A percentile compares a stretch with the other conserved stretches of the same genome.
Conservation (phyloP, 92 coral and sea anemone genomes). For the Virgularia gustaviana region DNA sequence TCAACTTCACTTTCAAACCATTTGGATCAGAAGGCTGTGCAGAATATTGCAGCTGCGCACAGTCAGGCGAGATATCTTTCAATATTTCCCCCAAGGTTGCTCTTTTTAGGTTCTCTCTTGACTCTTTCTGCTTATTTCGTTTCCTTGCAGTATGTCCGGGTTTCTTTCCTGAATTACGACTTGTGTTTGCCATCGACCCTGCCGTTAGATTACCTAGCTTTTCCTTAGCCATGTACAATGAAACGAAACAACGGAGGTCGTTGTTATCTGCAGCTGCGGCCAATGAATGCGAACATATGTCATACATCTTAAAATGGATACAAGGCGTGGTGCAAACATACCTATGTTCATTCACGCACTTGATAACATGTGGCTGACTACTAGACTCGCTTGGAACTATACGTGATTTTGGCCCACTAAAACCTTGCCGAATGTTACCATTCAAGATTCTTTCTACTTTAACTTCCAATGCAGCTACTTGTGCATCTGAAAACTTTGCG, state of each 20-base stretch:
- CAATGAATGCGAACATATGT: conserved; percentile 38
- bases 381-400: conserved; percentile 50
- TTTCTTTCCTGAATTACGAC: conserved; percentile 36
- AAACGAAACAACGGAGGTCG: conserved; percentile 20
- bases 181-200: conserved; percentile 31
- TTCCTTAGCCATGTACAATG: conserved; percentile 15
- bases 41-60: conserved; percentile 8
- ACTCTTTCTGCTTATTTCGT: conserved; percentile 23
- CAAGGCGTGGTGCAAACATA: conserved; percentile 47
- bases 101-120: not conserved
- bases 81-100: conserved; percentile 15
- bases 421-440: conserved; percentile 51
- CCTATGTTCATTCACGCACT: conserved; percentile 26
- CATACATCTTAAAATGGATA: conserved; percentile 25
- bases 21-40: not conserved
- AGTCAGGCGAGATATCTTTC: conserved; percentile 16
- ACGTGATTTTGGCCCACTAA: conserved; percentile 42
- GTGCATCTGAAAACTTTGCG: conserved; percentile 23
- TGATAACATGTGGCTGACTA: conserved; percentile 41
- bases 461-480: conserved; percentile 26
- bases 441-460: conserved; percentile 41
- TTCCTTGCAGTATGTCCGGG: conserved; percentile 35
- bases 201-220: conserved; percentile 32
- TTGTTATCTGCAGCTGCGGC: conserved; percentile 48
- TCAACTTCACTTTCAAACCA: conserved; percentile 14